These are phyloP conservation scores for Scolanthus callimorphus DNA, from an alignment of 92 coral and sea anemone species.

Conservation along the genomic window DNA sequence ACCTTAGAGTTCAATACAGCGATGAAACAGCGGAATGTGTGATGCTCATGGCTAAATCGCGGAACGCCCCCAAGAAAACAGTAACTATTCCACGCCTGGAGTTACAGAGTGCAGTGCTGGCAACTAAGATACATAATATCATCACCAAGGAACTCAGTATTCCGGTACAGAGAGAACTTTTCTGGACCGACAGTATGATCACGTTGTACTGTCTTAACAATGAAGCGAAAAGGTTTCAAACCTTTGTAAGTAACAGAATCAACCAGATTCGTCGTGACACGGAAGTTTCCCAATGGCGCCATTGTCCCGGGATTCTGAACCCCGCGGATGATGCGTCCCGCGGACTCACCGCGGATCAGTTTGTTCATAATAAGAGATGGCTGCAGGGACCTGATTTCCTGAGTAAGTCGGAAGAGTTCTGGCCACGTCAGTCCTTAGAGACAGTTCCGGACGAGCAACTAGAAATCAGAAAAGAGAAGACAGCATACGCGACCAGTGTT, in stretches of 20 bases:
- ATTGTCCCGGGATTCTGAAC: background rate
- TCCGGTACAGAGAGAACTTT: background rate
- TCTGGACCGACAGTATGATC: slow-evolving; percentile 28
- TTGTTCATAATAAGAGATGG: background rate
- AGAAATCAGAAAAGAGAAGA: no score
- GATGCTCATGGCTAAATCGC: slow-evolving; percentile 25
- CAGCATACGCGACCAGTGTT: no score
- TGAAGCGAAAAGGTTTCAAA: slow-evolving; percentile 6
- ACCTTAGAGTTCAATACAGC: slow-evolving; percentile 7
- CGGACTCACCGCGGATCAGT: background rate
- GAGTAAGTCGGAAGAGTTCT: background rate
- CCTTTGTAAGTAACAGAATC: slow-evolving; percentile 22
- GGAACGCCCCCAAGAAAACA: slow-evolving; percentile 30
- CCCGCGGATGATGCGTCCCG: background rate
- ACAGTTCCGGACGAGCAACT: no score
- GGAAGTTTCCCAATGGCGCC: background rate
- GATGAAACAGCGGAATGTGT: slow-evolving; percentile 5
- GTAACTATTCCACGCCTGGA: slow-evolving; percentile 40
- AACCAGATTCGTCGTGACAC: slow-evolving; percentile 1
- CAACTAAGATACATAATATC: no score
- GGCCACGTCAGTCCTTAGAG: background rate
- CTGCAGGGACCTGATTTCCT: background rate
- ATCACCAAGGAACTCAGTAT: slow-evolving; percentile 14
- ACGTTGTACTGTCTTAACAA: slow-evolving; percentile 23
- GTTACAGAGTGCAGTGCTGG: slow-evolving; percentile 27